These are phyloP conservation scores for Telmatochromis sp. DNA, from an alignment of 2,113 vertebrate genomes.

Conservation along the genomic window DNA sequence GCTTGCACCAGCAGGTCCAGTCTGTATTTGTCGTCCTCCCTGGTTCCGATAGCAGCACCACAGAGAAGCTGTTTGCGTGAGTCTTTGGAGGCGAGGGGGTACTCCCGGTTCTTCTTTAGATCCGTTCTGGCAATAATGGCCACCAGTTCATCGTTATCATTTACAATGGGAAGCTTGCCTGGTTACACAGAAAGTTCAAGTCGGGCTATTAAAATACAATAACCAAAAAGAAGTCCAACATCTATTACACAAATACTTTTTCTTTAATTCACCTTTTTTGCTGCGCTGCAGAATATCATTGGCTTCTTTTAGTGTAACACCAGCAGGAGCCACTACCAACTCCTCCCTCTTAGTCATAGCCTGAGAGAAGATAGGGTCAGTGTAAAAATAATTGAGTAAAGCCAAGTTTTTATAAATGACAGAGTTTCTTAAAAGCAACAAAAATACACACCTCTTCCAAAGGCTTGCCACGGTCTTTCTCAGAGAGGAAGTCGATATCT, in stretches of 20 bases:
- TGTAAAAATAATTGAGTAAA: neutral
- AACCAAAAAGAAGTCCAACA: neutral
- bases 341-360: slow-evolving; percentile 88
- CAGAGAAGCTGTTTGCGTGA: slow-evolving; percentile 88
- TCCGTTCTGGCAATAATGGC: slow-evolving; percentile 90
- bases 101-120: slow-evolving; percentile 91
- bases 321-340: slow-evolving; percentile 84
- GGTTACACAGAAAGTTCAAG: neutral
- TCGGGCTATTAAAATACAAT: neutral
- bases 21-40: slow-evolving; percentile 89
- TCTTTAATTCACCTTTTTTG: slow-evolving; percentile 79
- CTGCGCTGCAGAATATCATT: slow-evolving; percentile 91
- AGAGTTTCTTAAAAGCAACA: neutral
- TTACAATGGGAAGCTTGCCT: slow-evolving; percentile 93
- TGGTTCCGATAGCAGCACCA: slow-evolving; percentile 84
- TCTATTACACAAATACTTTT: neutral
- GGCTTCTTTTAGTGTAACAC: slow-evolving; percentile 87
- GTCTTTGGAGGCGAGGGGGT: slow-evolving; percentile 90
- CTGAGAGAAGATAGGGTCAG: slow-evolving; percentile 47
- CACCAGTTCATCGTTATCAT: slow-evolving; percentile 84
- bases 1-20: slow-evolving; percentile 86
- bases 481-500: slow-evolving; percentile 88
- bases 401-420: neutral
- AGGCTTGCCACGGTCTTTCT: slow-evolving; percentile 76
- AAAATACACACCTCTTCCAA: slow-evolving; percentile 71